Evolutionary conservation across 2,113 vertebrate species (phyloP).

Genomic region (Odocoileus hemionus): DNA sequence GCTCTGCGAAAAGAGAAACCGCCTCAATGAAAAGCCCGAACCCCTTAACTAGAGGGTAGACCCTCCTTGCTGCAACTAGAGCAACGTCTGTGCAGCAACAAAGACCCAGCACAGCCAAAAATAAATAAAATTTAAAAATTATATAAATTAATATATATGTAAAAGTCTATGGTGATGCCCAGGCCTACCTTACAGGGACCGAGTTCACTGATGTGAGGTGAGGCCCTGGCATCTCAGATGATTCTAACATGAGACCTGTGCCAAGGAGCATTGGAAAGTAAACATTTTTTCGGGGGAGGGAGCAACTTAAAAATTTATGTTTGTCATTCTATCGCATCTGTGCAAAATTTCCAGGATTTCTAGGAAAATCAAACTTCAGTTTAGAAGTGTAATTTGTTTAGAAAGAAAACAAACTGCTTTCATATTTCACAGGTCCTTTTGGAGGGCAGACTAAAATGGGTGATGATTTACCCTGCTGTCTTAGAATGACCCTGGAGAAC

Average conservation of each 20-base stretch:
- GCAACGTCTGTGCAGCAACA: background rate
- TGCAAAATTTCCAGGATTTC: background rate
- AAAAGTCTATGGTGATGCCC: background rate
- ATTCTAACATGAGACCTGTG: background rate
- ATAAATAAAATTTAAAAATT: background rate
- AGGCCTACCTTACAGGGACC: background rate
- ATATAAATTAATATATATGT: background rate
- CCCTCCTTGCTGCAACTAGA: background rate
- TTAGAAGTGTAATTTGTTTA: background rate
- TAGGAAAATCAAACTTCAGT: background rate
- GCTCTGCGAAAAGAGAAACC: background rate
- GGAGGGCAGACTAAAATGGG: background rate
- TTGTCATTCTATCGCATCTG: background rate
- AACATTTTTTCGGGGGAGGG: fast-evolving
- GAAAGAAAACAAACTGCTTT: background rate
- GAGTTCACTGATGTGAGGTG: background rate
- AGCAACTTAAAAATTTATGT: background rate
- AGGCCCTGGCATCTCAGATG: too few relatives aligned
- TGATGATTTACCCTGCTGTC: background rate
- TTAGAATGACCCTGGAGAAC: background rate
- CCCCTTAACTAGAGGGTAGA: background rate
- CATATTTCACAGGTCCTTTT: background rate
- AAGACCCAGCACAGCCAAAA: background rate
- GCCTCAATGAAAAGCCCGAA: background rate
- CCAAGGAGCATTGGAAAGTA: background rate